A percentile compares a stretch with the other conserved stretches of the same genome.
Conservation (phyloP, 2,113 vertebrate species). For the Ochotona princeps region DNA sequence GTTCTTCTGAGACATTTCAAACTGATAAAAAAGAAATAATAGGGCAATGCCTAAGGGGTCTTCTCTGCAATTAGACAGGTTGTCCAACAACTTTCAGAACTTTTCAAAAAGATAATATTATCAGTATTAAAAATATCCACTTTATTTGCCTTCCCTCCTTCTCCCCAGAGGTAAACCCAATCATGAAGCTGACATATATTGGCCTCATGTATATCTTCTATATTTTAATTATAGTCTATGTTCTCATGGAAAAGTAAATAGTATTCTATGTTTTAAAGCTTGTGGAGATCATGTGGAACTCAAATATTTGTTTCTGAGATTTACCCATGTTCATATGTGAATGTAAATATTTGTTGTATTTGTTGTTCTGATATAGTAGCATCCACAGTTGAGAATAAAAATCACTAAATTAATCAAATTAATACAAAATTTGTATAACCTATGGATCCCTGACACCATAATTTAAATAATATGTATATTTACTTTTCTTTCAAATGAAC, state of each 20-base stretch:
- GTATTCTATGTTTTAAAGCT: not conserved
- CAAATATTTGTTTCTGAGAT: not conserved
- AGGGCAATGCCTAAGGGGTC: not conserved
- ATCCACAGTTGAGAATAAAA: not conserved
- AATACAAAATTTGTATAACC: not conserved
- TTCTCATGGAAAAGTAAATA: not conserved
- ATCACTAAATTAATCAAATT: not conserved
- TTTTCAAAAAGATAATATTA: not conserved
- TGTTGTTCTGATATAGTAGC: not conserved
- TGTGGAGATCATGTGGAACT: not conserved
- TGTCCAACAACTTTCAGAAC: not conserved
- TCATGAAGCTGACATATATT: not conserved
- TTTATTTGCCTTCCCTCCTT: not conserved
- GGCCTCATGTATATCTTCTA: not conserved
- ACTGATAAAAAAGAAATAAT: not conserved
- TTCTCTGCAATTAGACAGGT: not conserved
- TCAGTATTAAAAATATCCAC: not conserved
- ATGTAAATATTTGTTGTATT: not conserved
- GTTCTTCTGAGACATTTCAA: conserved; percentile 7
- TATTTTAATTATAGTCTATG: not conserved
- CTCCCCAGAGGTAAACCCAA: not conserved
- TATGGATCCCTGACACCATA: not conserved
- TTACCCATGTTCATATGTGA: not conserved
- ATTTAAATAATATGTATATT: not conserved
- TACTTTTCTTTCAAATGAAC: not conserved